These are phyloP conservation scores for Synanthedon myopaeformis DNA, from an alignment of 2,888 invertebrate species.

Conservation along the genomic window DNA sequence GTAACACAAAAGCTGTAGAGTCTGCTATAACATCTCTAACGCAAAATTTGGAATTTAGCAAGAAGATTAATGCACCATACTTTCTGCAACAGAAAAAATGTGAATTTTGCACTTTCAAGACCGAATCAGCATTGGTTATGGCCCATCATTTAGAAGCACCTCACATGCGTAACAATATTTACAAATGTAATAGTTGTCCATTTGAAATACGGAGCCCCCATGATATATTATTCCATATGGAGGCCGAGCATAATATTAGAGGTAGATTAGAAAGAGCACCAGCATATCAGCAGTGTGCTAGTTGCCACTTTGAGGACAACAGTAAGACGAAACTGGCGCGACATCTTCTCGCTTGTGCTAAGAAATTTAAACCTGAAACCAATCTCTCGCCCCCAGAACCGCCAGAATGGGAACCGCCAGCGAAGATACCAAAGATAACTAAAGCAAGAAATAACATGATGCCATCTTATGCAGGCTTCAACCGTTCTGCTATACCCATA, in stretches of 20 bases:
- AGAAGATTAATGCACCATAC: constrained; percentile 88
- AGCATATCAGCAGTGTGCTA: constrained; percentile 93
- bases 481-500: constrained; percentile 60
- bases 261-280: constrained; percentile 91
- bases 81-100: constrained; percentile 84
- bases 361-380: constrained; percentile 90
- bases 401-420: constrained; percentile 91
- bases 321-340: constrained; percentile 91
- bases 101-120: constrained; percentile 91
- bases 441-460: constrained; percentile 55
- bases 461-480: constrained; percentile 56
- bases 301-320: constrained; percentile 95
- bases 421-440: constrained; percentile 84
- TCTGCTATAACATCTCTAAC: constrained; percentile 87
- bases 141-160: constrained; percentile 92
- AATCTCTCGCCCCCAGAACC: constrained; percentile 83
- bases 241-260: constrained; percentile 89
- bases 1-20: constrained; percentile 79
- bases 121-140: constrained; percentile 89
- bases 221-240: constrained; percentile 94
- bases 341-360: constrained; percentile 89
- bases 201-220: constrained; percentile 89
- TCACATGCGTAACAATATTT: constrained; percentile 89
- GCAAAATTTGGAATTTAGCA: constrained; percentile 88
- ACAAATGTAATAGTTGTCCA: constrained; percentile 89